Conservation (phyloP, 2,797 vertebrate species). For the Pipistrellus nathusii region DNA sequence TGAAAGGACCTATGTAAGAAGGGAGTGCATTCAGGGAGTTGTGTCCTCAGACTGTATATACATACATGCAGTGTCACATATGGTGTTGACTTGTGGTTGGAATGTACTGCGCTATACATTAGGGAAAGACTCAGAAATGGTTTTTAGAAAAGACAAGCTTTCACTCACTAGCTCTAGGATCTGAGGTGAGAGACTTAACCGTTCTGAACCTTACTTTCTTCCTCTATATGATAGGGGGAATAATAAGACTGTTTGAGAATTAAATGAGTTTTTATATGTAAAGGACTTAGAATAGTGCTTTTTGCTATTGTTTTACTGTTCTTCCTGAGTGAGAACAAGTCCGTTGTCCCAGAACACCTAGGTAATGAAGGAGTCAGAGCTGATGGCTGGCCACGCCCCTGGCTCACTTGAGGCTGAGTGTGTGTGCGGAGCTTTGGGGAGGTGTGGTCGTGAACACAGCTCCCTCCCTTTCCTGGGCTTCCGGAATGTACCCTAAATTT, state of each 20-base stretch:
- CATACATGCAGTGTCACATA: rapidly evolving
- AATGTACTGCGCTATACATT: neutral
- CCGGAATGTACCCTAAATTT: neutral
- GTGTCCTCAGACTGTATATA: neutral
- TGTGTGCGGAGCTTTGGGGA: neutral
- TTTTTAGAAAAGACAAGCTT: neutral
- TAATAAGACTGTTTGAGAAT: neutral
- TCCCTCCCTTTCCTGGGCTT: neutral
- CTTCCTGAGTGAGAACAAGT: neutral
- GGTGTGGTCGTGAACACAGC: rapidly evolving
- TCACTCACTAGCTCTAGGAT: neutral
- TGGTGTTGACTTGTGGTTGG: neutral
- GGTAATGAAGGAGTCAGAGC: neutral
- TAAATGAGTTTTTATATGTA: neutral
- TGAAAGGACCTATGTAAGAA: neutral
- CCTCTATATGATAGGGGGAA: neutral
- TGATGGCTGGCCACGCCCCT: neutral
- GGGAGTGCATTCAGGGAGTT: neutral
- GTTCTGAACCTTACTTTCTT: neutral
- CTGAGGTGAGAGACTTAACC: neutral
- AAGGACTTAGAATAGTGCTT: neutral
- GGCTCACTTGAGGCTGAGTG: neutral
- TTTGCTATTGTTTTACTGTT: neutral
- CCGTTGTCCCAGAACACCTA: neutral
- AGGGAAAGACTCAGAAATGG: neutral